Conservation (phyloP, 2,888 invertebrate genomes). For the Hanleya hanleyi region DNA sequence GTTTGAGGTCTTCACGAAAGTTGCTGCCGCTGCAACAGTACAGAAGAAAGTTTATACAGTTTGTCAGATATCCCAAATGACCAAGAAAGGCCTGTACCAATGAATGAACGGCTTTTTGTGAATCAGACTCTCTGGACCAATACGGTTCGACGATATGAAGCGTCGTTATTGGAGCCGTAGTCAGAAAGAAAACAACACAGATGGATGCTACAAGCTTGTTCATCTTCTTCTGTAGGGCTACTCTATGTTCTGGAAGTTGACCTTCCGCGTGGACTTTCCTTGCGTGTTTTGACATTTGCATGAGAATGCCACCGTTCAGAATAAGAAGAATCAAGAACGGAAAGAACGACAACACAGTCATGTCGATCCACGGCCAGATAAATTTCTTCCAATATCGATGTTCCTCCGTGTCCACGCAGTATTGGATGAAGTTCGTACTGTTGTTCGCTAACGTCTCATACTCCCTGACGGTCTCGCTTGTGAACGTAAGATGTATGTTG, state of each 20-base stretch:
- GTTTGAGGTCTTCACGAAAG: neutral
- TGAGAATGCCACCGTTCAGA: neutral
- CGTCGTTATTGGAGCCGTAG: neutral
- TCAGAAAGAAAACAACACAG: neutral
- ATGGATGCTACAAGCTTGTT: neutral
- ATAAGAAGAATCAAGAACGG: neutral
- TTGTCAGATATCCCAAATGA: neutral
- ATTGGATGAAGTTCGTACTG: neutral
- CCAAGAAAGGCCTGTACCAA: neutral
- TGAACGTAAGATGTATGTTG: neutral
- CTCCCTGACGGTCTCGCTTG: neutral
- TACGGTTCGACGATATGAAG: neutral
- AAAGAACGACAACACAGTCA: neutral
- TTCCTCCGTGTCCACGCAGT: neutral
- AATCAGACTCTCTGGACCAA: neutral
- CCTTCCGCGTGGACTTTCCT: conserved; percentile 4
- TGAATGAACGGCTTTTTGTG: neutral
- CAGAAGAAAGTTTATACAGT: neutral
- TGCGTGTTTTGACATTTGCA: neutral
- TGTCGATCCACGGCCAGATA: neutral
- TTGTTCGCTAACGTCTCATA: neutral
- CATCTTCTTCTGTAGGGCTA: neutral
- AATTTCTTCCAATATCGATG: neutral
- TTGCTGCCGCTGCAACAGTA: neutral
- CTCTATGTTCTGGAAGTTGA: neutral